Conservation (phyloP, 2,888 invertebrate genomes). For the Argyresthia goedartella region DNA sequence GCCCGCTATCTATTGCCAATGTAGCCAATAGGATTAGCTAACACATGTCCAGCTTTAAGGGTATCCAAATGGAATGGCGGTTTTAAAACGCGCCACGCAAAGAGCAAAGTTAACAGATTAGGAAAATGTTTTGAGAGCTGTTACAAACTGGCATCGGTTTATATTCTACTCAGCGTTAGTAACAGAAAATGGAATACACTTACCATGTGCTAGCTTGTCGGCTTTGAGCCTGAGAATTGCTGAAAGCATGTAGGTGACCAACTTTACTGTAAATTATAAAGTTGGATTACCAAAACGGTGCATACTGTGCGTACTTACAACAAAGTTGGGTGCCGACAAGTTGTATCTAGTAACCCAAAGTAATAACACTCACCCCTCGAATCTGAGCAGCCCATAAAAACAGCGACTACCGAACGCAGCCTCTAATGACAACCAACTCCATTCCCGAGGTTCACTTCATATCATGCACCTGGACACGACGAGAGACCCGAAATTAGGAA, state of each 20-base stretch:
- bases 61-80: no score
- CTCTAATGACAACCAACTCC: conserved; percentile 28
- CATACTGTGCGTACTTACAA: no score
- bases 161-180: no score
- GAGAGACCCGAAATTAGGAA: conserved; percentile 44
- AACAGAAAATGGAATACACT: no score
- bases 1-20: conserved; percentile 11
- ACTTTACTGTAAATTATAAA: no score
- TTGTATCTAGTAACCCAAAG: no score
- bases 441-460: conserved; percentile 49
- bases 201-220: no score
- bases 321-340: no score
- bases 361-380: not conserved
- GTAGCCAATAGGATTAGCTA: conserved; percentile 31
- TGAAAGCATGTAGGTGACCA: no score
- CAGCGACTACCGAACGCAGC: not conserved
- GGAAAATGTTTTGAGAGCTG: not conserved
- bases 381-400: not conserved
- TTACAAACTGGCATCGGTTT: no score
- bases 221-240: no score
- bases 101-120: not conserved
- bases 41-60: conserved; percentile 26
- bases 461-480: conserved; percentile 55
- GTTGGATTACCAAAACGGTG: no score
- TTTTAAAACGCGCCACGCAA: not conserved